Evolutionary conservation across 1,140 invertebrate genomes (phyloP), one percentile per base, ranked within the genome.

Genomic region (Bacillus rossius): DNA sequence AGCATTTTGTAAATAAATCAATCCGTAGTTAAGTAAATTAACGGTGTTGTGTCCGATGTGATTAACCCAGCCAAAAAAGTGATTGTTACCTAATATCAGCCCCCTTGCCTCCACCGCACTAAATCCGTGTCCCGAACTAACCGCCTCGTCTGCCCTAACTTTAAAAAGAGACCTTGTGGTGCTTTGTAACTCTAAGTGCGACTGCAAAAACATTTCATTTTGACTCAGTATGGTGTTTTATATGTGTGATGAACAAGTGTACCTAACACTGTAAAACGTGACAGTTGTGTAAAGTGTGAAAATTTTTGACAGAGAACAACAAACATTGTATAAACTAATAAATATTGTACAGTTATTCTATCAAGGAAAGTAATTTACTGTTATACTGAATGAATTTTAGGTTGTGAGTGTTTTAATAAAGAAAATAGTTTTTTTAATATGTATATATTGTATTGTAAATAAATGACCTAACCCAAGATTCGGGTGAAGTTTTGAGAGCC

Each of bases 331-430:
- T 20, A 53, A 53, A 20, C n/a, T 29, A 8, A 17, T 50, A 34
- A n/a, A 50, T 37, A 53, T 53, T 14, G 25, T 34, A 42, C 41
- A 55, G 43, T n/a, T 26, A 55, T 41, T 55, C 19, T 45, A 55
- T 41, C 53, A 40, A 55, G 40, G 25, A 45, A 23, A 55, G 29
- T 34, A 34, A 34, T 34, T 34, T 34, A 34, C 29, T 34, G 29
- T 34, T 34, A 34, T 34, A 34, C 10, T 34, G 29, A 34, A 34
- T 34, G 29, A 34, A 34, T 34, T 55, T 54, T 55, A 55, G 53
- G 53, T 55, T 55, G 53, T 45, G 47, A 49, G 47, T 49, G 53
- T 55, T 55, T 55, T 55, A 55, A 55, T 55, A 55, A 55, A 55
- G 53, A 55, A 45, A 40, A 43, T 55, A 55, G 53, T 55, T 55